Percentiles rank a stretch among this genome's conserved stretches.
Evolutionary conservation across 1,140 invertebrate species (phyloP).

Genomic region (Doryteuthis pealeii): DNA sequence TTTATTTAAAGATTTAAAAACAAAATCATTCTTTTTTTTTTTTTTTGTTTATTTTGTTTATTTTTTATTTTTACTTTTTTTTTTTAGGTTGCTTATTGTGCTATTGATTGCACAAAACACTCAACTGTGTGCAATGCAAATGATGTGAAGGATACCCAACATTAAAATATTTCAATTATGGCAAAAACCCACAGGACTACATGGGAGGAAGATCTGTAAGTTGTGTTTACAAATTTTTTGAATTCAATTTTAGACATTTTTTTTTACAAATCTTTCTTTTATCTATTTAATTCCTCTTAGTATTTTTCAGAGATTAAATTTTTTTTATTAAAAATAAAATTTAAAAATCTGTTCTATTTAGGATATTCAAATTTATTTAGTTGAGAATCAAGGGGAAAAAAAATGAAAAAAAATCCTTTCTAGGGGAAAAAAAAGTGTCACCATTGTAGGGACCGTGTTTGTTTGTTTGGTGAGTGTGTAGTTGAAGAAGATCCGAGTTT

Average conservation of each 20-base stretch:
- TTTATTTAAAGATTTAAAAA: no score
- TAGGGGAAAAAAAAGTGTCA: no score
- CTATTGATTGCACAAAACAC: slow-evolving; percentile 79
- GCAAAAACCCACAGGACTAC: slow-evolving; percentile 72
- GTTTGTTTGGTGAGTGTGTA: no score
- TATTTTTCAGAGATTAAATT: background rate
- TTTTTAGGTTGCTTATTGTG: slow-evolving; percentile 72
- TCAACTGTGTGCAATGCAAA: slow-evolving; percentile 68
- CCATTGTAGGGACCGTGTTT: no score
- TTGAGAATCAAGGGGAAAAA: no score
- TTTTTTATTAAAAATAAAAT: background rate
- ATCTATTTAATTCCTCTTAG: background rate
- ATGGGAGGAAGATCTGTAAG: slow-evolving; percentile 72
- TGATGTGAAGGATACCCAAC: slow-evolving; percentile 85
- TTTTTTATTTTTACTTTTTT: no score
- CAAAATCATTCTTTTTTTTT: no score
- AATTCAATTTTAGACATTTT: no score
- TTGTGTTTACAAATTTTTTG: no score
- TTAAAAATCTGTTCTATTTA: background rate
- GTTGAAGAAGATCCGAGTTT: no score
- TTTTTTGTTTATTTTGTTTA: no score
- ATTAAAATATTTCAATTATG: slow-evolving; percentile 83
- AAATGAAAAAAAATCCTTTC: slow-evolving; percentile 1
- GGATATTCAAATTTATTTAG: background rate
- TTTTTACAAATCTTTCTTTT: no score